Evolutionary conservation across 2,888 invertebrate species (phyloP).

Genomic region (Aleiodes testaceus): DNA sequence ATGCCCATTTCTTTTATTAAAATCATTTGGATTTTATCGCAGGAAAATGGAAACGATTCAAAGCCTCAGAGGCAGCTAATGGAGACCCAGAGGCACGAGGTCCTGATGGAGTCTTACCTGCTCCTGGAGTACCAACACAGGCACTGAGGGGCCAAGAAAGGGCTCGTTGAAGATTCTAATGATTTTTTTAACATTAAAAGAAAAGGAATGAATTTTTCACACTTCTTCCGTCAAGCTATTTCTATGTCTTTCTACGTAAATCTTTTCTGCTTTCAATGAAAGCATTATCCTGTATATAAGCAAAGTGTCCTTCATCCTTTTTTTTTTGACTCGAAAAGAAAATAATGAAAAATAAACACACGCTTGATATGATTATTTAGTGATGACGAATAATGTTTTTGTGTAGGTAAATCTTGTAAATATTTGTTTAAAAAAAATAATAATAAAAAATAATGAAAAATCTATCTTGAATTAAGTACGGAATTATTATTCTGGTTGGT

Average conservation of each 20-base stretch:
- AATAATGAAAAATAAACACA: slow-evolving; percentile 28
- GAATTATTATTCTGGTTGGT: slow-evolving; percentile 25
- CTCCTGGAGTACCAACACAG: slow-evolving; percentile 66
- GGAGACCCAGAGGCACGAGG: slow-evolving; percentile 65
- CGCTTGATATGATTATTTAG: slow-evolving; percentile 36
- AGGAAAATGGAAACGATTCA: slow-evolving; percentile 70
- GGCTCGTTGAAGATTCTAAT: slow-evolving; percentile 56
- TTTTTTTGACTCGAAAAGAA: slow-evolving; percentile 6
- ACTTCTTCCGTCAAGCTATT: slow-evolving; percentile 24
- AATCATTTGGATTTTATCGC: slow-evolving; percentile 12
- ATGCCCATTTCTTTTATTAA: not conserved
- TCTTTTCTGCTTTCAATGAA: slow-evolving; percentile 64
- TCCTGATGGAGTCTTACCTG: slow-evolving; percentile 60
- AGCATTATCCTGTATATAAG: slow-evolving; percentile 53
- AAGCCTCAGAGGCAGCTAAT: slow-evolving; percentile 66
- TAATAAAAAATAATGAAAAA: not conserved
- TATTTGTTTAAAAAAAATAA: slow-evolving; percentile 28
- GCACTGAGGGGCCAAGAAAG: slow-evolving; percentile 63
- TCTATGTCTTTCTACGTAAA: slow-evolving; percentile 15
- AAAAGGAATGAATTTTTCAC: slow-evolving; percentile 24
- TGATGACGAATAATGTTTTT: slow-evolving; percentile 40
- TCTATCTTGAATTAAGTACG: slow-evolving; percentile 45
- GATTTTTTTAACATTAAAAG: slow-evolving; percentile 12
- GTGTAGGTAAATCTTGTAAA: slow-evolving; percentile 42
- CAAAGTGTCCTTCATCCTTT: slow-evolving; percentile 22